Percentiles rank a stretch among this genome's conserved stretches.
Conservation (phyloP, 2,113 vertebrate genomes). For the human region DNA sequence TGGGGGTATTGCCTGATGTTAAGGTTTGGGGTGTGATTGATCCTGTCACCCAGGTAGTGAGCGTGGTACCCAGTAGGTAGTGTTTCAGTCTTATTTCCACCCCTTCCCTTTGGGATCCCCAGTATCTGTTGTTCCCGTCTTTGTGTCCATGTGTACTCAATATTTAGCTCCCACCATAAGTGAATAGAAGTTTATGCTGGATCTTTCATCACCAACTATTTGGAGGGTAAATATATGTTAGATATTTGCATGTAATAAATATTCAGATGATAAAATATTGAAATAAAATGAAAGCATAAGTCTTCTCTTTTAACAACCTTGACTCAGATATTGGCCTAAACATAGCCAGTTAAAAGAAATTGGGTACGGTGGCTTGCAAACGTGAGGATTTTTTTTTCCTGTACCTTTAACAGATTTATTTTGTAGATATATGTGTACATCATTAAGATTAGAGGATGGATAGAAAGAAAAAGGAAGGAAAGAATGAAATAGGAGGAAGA, state of each 20-base stretch:
- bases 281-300: conserved; percentile 27
- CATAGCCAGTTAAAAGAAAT: not conserved
- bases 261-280: not conserved
- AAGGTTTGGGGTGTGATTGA: no score
- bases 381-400: not conserved
- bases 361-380: not conserved
- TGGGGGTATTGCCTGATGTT: no score
- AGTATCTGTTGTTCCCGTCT: no score
- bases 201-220: not conserved
- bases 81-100: no score
- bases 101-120: no score
- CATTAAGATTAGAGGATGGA: not conserved
- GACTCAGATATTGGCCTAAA: not conserved
- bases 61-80: no score
- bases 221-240: not conserved
- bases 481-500: not conserved
- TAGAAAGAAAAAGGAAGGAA: conserved; percentile 16
- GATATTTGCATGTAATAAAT: not conserved
- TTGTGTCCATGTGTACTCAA: no score
- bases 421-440: not conserved
- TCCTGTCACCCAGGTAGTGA: no score
- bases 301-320: not conserved
- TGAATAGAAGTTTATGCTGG: not conserved
- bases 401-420: not conserved
- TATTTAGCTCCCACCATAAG: not conserved